A percentile compares a stretch with the other conserved stretches of the same genome.
phyloP scores from a whole-genome alignment of 30 jellyfish, hydroid and myxozoan genomes.

The Calvadosia cruxmelitensis region DNA sequence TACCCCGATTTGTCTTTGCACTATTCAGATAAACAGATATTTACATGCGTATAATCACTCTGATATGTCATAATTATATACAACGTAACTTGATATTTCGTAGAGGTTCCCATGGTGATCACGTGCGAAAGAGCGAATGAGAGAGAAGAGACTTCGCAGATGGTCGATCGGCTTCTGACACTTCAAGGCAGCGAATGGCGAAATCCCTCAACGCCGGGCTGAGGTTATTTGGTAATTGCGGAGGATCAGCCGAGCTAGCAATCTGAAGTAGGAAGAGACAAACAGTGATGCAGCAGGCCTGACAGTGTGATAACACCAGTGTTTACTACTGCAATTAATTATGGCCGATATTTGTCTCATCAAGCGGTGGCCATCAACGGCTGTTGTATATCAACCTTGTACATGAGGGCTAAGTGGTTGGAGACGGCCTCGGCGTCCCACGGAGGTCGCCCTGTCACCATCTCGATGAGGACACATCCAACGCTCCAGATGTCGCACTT shows the following conservation, averaged over 20 bases:
- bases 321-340: too few relatives aligned
- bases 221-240: conserved; percentile 54
- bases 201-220: conserved; percentile 84
- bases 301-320: not conserved
- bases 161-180: conserved; percentile 60
- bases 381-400: conserved; percentile 67
- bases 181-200: conserved; percentile 74
- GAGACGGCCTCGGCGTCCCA: conserved; percentile 87
- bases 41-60: too few relatives aligned
- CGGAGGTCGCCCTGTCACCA: conserved; percentile 79
- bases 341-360: too few relatives aligned
- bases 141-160: conserved; percentile 52
- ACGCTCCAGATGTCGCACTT: conserved; percentile 91
- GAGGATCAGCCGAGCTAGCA: conserved; percentile 75
- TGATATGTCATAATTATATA: not conserved
- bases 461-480: conserved; percentile 83
- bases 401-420: conserved; percentile 86
- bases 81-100: not conserved
- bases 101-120: not conserved
- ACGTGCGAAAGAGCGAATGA: conserved; percentile 65
- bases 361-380: too few relatives aligned
- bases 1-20: not conserved
- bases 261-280: conserved; percentile 21
- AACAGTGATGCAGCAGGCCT: not conserved
- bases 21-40: not conserved